Base-by-base conservation (phyloP, 1,140 invertebrate species). In the Eciton burchellii region DNA sequence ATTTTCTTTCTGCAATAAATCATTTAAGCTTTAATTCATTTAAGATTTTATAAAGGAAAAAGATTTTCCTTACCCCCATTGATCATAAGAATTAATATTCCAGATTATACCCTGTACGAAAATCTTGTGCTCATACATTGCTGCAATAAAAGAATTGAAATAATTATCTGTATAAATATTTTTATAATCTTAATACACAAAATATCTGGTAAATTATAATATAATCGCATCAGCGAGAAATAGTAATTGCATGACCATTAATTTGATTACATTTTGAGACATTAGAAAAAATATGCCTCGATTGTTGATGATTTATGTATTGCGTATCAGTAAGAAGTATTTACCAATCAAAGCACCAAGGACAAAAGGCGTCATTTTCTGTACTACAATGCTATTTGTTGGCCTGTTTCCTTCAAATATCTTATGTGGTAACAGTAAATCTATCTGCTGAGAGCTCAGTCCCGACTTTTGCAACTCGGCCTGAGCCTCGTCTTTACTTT, bases 71-170 rank as follows among this genome's bases (percentile, higher is more conserved):
- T 95, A 97, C 97, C 99, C 99, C 99, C 99, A 99, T 93, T 99
- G 99, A 95, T 99, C 99, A 94, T 97, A 99, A 0, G 99, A 99
- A 94, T 99, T 99, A 90, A 99, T 99, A 93, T 99, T 97, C 99
- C 99, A 99, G 89, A 99, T 98, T 16, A 99, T 96, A 76, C 99
- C 99, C 94, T 99, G 99, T 1, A 97, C 96, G 94, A 99, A 99
- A 88, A 99, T 99, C 94, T 99, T 99, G 92, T 99, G 98, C 93
- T 99, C 99, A 93, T 99, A 99, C 92, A 98, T 96, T 24, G 97
- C 98, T 98, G 93, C 43, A 74, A 76, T 26, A 66, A 6, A 45
- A 19, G 84, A 81, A 85, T 73, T 43, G 24, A 1, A 66, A 11
- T 26, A 8, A 83, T 68, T 63, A 29, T 68, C 35, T 43, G 24